Evolutionary conservation across 2,888 invertebrate species (phyloP).

Genomic region (Patella caerulea): DNA sequence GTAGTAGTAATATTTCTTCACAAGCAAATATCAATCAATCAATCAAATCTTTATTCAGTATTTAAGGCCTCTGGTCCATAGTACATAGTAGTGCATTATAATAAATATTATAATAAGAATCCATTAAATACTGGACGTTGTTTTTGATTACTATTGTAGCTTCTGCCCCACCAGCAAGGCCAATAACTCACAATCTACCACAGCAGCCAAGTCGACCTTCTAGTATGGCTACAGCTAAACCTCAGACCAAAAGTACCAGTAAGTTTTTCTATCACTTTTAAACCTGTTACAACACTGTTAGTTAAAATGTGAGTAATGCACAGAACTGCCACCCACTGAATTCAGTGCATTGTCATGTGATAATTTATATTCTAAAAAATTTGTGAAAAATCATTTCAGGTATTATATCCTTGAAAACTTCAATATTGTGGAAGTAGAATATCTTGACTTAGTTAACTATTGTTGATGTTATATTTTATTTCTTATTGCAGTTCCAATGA

Average conservation of each 20-base stretch:
- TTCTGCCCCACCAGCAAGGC: neutral
- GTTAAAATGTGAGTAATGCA: neutral
- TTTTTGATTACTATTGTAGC: neutral
- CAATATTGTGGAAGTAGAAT: too few species aligned
- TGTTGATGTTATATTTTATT: too few species aligned
- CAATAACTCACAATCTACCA: constrained; percentile 59
- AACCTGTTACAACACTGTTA: neutral
- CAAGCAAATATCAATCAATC: too few species aligned
- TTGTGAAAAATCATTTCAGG: neutral
- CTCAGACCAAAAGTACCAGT: constrained; percentile 58
- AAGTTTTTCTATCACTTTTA: constrained; percentile 27
- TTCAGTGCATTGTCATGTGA: neutral
- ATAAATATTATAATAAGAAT: too few species aligned
- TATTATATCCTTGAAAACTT: neutral
- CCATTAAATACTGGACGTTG: neutral
- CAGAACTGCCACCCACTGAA: neutral
- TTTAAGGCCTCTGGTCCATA: too few species aligned
- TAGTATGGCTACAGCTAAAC: constrained; percentile 64
- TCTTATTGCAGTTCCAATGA: neutral
- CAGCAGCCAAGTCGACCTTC: constrained; percentile 64
- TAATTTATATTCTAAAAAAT: neutral
- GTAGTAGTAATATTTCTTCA: too few species aligned
- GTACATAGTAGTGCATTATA: too few species aligned
- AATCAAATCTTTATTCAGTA: too few species aligned
- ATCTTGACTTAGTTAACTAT: too few species aligned